phyloP scores from a whole-genome alignment of 2,113 vertebrate genomes.

The Eurystomus gularis region DNA sequence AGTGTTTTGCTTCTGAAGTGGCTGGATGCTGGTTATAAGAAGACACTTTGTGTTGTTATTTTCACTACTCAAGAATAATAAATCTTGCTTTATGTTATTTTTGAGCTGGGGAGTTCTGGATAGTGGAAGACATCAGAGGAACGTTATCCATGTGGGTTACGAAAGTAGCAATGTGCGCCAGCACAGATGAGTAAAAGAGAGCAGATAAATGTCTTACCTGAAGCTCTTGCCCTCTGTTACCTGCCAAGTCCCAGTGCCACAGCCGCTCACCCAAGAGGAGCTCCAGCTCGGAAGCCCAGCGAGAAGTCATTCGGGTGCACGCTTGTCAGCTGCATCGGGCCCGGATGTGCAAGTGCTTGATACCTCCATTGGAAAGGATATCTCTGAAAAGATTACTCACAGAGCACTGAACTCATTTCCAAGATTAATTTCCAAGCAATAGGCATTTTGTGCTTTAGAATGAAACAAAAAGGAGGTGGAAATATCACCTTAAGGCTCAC shows the following conservation, averaged over 20 bases:
- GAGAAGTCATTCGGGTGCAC: background rate
- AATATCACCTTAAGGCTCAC: background rate
- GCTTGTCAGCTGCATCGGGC: rapidly evolving
- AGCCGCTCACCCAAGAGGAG: rapidly evolving
- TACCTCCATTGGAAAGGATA: background rate
- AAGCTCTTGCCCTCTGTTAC: background rate
- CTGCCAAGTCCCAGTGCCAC: rapidly evolving
- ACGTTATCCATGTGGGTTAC: rapidly evolving
- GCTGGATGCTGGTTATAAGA: background rate
- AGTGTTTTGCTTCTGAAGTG: background rate
- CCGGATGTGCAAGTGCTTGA: rapidly evolving
- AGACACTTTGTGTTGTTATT: background rate
- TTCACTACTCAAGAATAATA: background rate
- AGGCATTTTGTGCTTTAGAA: background rate
- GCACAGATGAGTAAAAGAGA: background rate
- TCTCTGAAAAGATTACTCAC: background rate
- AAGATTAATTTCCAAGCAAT: background rate
- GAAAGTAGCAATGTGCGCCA: rapidly evolving
- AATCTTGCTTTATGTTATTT: background rate
- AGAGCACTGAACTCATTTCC: background rate
- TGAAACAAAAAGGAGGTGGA: background rate
- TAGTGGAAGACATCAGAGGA: background rate
- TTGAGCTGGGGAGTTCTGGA: background rate
- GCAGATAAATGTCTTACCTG: background rate
- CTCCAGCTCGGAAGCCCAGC: background rate